Conservation (phyloP, 2,797 vertebrate species). For the Leptodactylus fallax region DNA sequence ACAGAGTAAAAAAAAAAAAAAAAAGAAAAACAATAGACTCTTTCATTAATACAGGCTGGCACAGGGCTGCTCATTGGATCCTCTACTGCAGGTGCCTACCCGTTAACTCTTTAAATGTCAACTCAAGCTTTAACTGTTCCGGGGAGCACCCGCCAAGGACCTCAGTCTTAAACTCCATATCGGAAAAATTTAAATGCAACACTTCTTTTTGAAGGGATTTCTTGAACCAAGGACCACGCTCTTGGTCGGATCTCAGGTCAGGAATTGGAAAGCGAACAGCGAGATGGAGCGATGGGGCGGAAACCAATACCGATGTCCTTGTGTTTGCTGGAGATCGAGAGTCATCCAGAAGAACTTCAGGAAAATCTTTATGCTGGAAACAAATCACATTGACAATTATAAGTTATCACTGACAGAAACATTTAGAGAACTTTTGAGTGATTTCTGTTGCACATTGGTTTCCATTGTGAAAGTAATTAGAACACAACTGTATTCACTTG, state of each 20-base stretch:
- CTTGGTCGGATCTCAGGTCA: conserved; percentile 95
- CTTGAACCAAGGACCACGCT: conserved; percentile 97
- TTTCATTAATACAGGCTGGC: neutral
- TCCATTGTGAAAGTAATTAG: too few species aligned
- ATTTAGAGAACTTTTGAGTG: too few species aligned
- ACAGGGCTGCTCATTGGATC: neutral
- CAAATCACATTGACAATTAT: neutral
- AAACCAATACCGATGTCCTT: conserved; percentile 85
- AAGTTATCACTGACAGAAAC: too few species aligned
- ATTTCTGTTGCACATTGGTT: too few species aligned
- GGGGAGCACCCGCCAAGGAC: conserved; percentile 87
- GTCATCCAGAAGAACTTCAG: conserved; percentile 96
- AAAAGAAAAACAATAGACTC: neutral
- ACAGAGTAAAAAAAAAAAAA: neutral
- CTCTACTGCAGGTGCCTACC: conserved; percentile 76
- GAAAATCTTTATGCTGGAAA: conserved; percentile 94
- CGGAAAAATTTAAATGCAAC: conserved; percentile 86
- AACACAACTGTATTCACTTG: too few species aligned
- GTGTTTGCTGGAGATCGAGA: conserved; percentile 88
- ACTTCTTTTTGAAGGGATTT: conserved; percentile 96
- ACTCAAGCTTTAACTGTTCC: conserved; percentile 93
- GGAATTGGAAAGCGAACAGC: conserved; percentile 95
- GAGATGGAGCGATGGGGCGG: conserved; percentile 84
- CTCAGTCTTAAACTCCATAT: conserved; percentile 92
- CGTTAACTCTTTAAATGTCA: conserved; percentile 90